Base-by-base conservation (phyloP, 2,888 invertebrate genomes). In the Rhagonycha lutea region DNA sequence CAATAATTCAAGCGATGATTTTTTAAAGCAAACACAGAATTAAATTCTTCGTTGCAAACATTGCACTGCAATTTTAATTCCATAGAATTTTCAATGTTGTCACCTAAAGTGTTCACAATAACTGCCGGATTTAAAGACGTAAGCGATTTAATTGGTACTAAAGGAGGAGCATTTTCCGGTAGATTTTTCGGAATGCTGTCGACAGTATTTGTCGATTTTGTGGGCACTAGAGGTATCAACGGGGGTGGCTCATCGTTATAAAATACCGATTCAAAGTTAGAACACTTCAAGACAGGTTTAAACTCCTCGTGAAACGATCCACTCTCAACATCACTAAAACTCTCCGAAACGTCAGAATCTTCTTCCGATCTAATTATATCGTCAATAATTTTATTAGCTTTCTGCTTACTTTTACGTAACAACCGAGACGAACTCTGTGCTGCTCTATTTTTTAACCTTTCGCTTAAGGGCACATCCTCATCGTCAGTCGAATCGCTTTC, bases 91-190 rank as follows among this genome's bases (percentile, higher is more conserved):
- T 84, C 78, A 18, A 82, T 81, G n/a, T 80, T 81, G 23, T 82
- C 79, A 60, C 79, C 78, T 26, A 79, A 74, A 14, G 78, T 76
- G 24, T 80, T 79, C 47, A 80, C 78, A 32, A 81, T 78, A 9
- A 77, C 78, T 12, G 77, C 79, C 69, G 81, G 80, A 74, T 79
- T 81, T 32, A 82, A 62, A 11, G 79, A 47, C 14, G 80, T 28
- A 14, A 82, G 70, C 1, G 85, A 83, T 78, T 85, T 85, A 70
- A 87, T 83, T 14, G 86, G 87, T 28, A 87, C 79, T 77, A 87
- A 80, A 12, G 87, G 87, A n/a, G 87, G 87, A 3, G 86, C 79
- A 73, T 84, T 83, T 71, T 81, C 74, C 3, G 82, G 82, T 75
- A 84, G 77, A 70, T 72, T 79, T 77, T 80, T 76, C 10, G 71